Evolutionary conservation across 1,140 invertebrate genomes (phyloP), one percentile per base, ranked within the genome.

Genomic region (Pararge aegeria): DNA sequence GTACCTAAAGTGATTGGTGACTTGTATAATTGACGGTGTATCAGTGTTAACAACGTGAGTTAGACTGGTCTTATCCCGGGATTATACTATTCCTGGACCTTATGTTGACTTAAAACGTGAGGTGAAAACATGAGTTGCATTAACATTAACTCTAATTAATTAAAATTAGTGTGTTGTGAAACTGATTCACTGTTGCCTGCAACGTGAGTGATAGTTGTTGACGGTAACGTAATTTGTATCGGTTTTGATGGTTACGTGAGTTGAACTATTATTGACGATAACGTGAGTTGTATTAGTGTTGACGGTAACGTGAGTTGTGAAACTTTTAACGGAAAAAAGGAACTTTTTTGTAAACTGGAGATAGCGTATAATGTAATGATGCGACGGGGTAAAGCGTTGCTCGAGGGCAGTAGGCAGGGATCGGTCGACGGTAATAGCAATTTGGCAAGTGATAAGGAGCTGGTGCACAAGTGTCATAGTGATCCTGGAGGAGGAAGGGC

Each of bases 391-490:
- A 82, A 89, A 78, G 76, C 80, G 65, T 68, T 87, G 75, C 73
- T 89, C 27, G 88, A 90, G 66, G 75, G 78, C 61, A 90, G 80
- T 71, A 79, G 83, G 53, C 89, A 90, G 67, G 83, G 88, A 63
- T 90, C 87, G 38, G 85, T 87, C 61, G 89, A 90, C 71, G 84
- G 81, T 80, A 91, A 90, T 75, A 84, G 77, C 75, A 88, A 78
- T 73, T 75, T 85, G 70, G 70, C 75, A 18, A 82, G 78, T 63
- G 86, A 89, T 46, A 93, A 93, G 75, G 92, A 93, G 78, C 80
- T 92, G 68, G 92, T 93, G 56, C 92, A 93, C 70, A 93, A 93
- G 87, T 93, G 92, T 74, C 90, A 93, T 63, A 93, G 92, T 70
- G 92, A 92, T 68, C 92, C 91, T 15, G 89, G 89, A 12, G 84